Evolutionary conservation across 2,797 vertebrate species (phyloP), one percentile per base, ranked within the genome.

Genomic region (Taeniopygia guttata): DNA sequence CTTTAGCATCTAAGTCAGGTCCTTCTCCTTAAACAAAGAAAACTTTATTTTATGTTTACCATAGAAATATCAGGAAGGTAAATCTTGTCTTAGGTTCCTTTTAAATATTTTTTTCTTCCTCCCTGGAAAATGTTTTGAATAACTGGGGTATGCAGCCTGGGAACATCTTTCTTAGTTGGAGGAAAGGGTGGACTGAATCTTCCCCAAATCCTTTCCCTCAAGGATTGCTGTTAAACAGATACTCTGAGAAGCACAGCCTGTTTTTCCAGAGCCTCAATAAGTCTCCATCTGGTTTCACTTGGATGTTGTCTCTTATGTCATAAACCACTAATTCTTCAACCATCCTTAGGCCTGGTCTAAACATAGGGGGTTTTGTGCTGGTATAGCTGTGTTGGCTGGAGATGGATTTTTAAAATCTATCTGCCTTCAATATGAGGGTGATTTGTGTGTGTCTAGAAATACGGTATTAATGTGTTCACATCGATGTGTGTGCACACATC

Each of bases 261-360:
- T 97, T 96, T 96, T 97, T 96, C 95, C 94, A 94, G 73, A 88
- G 91, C 83, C 95, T 96, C 92, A 94, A 90, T 94, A 93, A 96
- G 83, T 76, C 92, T 94, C 94, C 95, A 96, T 97, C 96, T 97
- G 96, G 95, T 97, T 96, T 96, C 95, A 97, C 94, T 97, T 96
- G 87, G 38, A 58, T 94, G 85, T 96, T 96, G 92, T 96, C 91
- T 97, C 95, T 97, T 95, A 97, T 95, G 95, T 97, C 95, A 96
- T 97, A 96, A 97, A 96, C 96, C 96, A 97, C 95, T 95, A 96
- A 97, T 96, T 97, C 95, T 97, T 76, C 91, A 96, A 16, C 94
- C 89, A 94, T 96, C 95, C 93, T 94, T 94, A 95, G 89, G 93
- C 93, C 93, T 94, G 89, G 94, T 70, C 89, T 93, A 96, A 95